Evolutionary conservation across 1,140 invertebrate species (phyloP), one percentile per base, ranked within the genome.

Genomic region (Heliconius hewitsoni): DNA sequence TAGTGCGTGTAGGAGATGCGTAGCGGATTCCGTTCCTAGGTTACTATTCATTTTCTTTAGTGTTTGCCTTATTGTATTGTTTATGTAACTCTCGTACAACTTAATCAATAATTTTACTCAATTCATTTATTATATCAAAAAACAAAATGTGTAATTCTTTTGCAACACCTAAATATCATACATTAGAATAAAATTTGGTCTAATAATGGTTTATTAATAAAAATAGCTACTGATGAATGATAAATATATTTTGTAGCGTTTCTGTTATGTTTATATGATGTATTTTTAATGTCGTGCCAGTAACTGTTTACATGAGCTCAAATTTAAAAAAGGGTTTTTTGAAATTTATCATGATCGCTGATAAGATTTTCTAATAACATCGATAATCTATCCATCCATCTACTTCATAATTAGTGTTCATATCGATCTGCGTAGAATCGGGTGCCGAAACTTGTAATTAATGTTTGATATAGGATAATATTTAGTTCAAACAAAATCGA

Each of bases 391-490:
- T 13, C 57, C 57, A 66, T 66, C 60, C 13, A 66, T 30, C 60
- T 66, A 66, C 60, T 66, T 66, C 27, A 66, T 66, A 66, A 66
- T 66, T 66, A 66, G 60, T 66, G 60, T 66, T n/a, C n/a, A 16
- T 66, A 66, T 66, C 60, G 23, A 66, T 72, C 37, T 50, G 77
- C 57, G 57, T 27, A 79, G 73, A 79, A 71, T 79, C 78, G 73
- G 73, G 30, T 57, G 75, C 74, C 80, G 73, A 71, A 74, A 79
- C 75, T 74, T 77, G 76, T 77, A 74, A 71, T 46, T n/a, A 37
- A 78, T 81, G 71, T 75, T 79, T 52, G 66, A 79, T 77, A 76
- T 76, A 50, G 30, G 79, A 80, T 80, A 77, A 80, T 71, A 50
- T 66, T 46, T 78, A 39, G 57, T 70, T 77, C 50, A 77, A 73